Evolutionary conservation across 1,140 invertebrate genomes (phyloP).

Genomic region (fruit fly (Drosophila melanogaster)): DNA sequence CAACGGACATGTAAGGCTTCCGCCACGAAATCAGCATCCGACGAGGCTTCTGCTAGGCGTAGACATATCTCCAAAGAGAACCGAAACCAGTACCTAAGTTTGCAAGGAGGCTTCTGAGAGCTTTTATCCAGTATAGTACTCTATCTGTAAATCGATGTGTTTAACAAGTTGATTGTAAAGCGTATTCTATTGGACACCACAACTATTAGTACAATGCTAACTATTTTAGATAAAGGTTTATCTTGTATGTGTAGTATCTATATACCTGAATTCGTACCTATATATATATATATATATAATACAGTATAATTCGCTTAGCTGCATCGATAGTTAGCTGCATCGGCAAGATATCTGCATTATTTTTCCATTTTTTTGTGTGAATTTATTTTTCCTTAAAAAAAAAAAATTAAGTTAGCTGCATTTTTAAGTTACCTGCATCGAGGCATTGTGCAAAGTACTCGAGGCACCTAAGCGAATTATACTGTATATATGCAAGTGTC

Average conservation of each 20-base stretch:
- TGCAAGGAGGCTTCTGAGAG: constrained; percentile 38
- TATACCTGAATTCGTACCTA: constrained; percentile 58
- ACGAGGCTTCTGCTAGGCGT: constrained; percentile 43
- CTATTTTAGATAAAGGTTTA: constrained; percentile 77
- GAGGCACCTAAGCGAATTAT: no score
- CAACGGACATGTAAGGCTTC: constrained; percentile 87
- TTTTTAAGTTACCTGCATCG: no score
- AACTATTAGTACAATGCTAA: constrained; percentile 55
- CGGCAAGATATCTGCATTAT: no score
- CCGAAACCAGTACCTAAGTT: constrained; percentile 71
- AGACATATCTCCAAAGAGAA: constrained; percentile 64
- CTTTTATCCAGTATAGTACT: constrained; percentile 57
- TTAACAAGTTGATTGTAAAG: constrained; percentile 64
- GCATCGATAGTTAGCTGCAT: no score
- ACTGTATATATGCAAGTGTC: constrained; percentile 51
- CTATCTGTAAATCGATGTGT: constrained; percentile 67
- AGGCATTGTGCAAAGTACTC: no score
- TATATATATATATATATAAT: constrained; percentile 35
- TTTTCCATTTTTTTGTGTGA: no score
- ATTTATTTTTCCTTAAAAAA: no score
- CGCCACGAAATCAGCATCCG: constrained; percentile 8
- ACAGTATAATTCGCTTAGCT: no score
- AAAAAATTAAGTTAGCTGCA: no score
- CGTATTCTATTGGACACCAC: constrained; percentile 69
- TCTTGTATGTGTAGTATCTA: constrained; percentile 52